Conservation (phyloP, 2,888 invertebrate genomes). For the Allacma fusca region DNA sequence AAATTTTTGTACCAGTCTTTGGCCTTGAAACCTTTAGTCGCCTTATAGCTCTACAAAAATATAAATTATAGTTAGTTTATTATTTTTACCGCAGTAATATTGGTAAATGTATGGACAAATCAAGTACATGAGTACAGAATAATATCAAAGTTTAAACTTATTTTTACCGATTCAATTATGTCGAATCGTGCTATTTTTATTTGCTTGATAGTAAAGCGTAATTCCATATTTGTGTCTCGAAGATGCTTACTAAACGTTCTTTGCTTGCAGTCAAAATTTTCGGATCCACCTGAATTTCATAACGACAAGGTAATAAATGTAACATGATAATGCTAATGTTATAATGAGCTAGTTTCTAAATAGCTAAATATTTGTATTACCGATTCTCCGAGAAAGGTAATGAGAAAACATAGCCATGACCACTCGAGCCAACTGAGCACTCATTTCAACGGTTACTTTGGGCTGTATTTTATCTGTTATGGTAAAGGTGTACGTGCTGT, state of each 20-base stretch:
- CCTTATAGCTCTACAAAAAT: conserved; percentile 72
- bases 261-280: conserved; percentile 79
- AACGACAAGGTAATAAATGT: no score
- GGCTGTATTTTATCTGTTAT: conserved; percentile 92
- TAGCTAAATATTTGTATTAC: conserved; percentile 62
- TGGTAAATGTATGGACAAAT: no score
- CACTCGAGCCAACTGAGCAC: conserved; percentile 80
- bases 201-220: conserved; percentile 61
- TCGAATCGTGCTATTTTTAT: conserved; percentile 82
- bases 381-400: conserved; percentile 89
- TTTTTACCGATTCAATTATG: conserved; percentile 75
- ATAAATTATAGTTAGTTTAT: no score
- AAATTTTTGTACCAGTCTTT: conserved; percentile 94
- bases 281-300: conserved; percentile 75
- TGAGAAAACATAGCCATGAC: conserved; percentile 91
- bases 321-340: no score
- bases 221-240: conserved; percentile 35
- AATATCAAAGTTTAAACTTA: no score
- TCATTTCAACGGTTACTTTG: conserved; percentile 73
- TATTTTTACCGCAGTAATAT: no score
- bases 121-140: no score
- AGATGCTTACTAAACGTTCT: conserved; percentile 82
- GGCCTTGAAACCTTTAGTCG: conserved; percentile 81
- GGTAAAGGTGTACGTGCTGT: conserved; percentile 72
- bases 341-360: no score